Evolutionary conservation across 2,888 invertebrate species (phyloP).

Genomic region (Isoperla grammatica): DNA sequence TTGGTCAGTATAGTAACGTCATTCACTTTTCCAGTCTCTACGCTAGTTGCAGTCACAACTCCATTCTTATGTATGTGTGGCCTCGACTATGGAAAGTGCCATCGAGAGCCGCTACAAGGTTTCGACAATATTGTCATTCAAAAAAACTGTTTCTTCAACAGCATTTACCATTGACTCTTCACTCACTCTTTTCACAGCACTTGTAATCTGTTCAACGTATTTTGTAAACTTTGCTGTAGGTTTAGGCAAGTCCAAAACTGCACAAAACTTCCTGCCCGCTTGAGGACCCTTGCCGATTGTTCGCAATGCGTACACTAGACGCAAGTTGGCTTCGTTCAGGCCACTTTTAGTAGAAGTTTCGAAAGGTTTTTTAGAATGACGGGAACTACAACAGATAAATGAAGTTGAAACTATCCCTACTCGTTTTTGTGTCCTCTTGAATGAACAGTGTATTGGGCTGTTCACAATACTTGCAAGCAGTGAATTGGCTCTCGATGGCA

Average conservation of each 20-base stretch:
- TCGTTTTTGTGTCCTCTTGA: background rate
- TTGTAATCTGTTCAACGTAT: background rate
- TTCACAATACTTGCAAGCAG: background rate
- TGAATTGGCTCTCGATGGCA: too few species aligned
- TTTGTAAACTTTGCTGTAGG: background rate
- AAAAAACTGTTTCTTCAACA: background rate
- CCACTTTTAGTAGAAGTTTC: background rate
- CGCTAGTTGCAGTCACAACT: constrained; percentile 11
- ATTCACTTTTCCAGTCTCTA: background rate
- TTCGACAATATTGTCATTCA: too few species aligned
- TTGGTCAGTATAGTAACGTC: constrained; percentile 7
- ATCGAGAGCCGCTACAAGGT: too few species aligned
- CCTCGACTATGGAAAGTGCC: constrained; percentile 15
- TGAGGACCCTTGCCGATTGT: background rate
- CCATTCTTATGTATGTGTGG: constrained; percentile 2
- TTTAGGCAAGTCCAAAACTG: background rate
- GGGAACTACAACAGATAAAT: background rate
- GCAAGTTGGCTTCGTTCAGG: background rate
- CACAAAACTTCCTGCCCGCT: background rate
- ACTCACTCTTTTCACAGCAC: background rate
- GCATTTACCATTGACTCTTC: background rate
- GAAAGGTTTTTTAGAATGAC: background rate
- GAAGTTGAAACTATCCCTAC: background rate
- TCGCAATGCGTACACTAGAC: background rate
- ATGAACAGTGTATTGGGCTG: background rate